Evolutionary conservation across 2,797 vertebrate genomes (phyloP), one percentile per base, ranked within the genome.

Genomic region (Xiphorhynchus erythropygius): DNA sequence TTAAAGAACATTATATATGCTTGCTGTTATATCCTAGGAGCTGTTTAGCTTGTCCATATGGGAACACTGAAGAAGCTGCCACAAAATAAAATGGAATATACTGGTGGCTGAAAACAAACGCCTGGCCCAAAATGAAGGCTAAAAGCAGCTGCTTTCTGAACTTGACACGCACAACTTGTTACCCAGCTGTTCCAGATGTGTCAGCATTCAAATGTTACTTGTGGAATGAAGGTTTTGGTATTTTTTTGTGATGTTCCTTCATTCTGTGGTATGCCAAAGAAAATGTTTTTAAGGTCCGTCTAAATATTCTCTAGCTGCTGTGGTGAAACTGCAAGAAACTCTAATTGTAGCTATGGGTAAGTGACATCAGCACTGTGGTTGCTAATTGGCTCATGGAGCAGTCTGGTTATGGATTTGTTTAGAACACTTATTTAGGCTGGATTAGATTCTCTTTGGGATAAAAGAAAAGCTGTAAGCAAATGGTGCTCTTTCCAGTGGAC

Each of bases 111-210:
- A 77, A 92, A 74, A 80, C 62, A 78, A 93, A 84, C 2, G 59
- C 73, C 90, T 93, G 94, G 73, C 63, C 47, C 74, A 67, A 56
- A 93, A 56, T 67, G 74, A 93, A 95, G 90, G 77, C 76, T 89
- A 8, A 84, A 84, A 89, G 60, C 95, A 95, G 90, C 95, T 96
- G 93, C 84, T 70, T 35, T 92, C 80, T 93, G 67, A 95, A 82
- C 70, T 82, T 79, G 74, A 90, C 84, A 90, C 2, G 12, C 87
- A 87, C 80, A 95, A 21, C 80, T 95, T 76, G 73, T 74, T 87
- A 56, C 60, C 77, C 92, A 93, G 88, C 93, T 95, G 92, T 60
- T 95, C 77, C 94, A 95, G 90, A 95, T 96, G 87, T 77, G 90
- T 76, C 93, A 59, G 49, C 32, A 23, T 71, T 79, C 73, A 73